Evolutionary conservation across 2,888 invertebrate species (phyloP).

Genomic region (Lepidocyrtinus sp.): DNA sequence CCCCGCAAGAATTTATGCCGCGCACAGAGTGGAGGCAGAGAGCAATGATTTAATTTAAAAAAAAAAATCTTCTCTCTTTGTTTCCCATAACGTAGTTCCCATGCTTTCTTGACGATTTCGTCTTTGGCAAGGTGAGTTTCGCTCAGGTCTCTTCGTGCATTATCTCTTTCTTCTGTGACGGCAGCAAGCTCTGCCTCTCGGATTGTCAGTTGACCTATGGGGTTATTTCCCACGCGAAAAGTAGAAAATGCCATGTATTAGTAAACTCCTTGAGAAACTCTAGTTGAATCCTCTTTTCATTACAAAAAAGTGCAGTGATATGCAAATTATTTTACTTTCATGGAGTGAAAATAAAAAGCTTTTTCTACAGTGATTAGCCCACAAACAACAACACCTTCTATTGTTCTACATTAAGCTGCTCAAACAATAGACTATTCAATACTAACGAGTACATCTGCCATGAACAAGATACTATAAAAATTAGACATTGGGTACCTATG

Average conservation of each 20-base stretch:
- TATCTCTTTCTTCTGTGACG: constrained; percentile 86
- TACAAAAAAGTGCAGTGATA: neutral
- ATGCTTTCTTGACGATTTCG: constrained; percentile 85
- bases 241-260: neutral
- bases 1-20: too few relatives aligned
- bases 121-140: constrained; percentile 83
- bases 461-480: too few relatives aligned
- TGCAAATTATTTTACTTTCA: constrained; percentile 14
- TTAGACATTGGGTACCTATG: too few relatives aligned
- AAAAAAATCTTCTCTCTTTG: neutral
- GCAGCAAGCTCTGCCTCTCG: constrained; percentile 86
- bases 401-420: constrained; percentile 4
- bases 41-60: too few relatives aligned
- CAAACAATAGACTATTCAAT: constrained; percentile 22
- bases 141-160: constrained; percentile 78
- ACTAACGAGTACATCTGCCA: constrained; percentile 5
- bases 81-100: constrained; percentile 82
- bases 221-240: constrained; percentile 12
- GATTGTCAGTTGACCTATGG: constrained; percentile 72
- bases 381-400: constrained; percentile 2
- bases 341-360: constrained; percentile 14
- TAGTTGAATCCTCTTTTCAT: neutral
- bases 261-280: neutral
- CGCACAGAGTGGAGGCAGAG: too few relatives aligned
- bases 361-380: neutral